phyloP scores from a whole-genome alignment of 2,888 invertebrate genomes.

The Drosophila heteroneura region DNA sequence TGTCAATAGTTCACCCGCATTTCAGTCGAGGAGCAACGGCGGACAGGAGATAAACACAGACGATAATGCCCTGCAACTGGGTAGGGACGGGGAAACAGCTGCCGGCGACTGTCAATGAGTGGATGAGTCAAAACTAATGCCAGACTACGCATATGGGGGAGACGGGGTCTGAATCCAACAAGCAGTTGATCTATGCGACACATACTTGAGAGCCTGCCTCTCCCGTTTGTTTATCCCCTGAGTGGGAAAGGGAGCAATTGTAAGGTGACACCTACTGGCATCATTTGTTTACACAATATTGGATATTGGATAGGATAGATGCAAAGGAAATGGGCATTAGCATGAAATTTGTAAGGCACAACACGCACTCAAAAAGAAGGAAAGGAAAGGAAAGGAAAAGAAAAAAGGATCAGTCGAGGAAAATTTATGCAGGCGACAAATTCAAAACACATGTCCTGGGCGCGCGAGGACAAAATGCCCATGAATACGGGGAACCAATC shows the following conservation, averaged over 20 bases:
- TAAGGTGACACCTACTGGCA: slow-evolving; percentile 74
- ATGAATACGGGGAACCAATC: slow-evolving; percentile 55
- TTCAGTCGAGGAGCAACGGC: slow-evolving; percentile 26
- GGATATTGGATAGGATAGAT: slow-evolving; percentile 66
- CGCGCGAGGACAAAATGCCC: slow-evolving; percentile 8
- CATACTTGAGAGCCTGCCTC: slow-evolving; percentile 53
- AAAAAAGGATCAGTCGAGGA: slow-evolving; percentile 54
- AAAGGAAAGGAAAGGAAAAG: slow-evolving; percentile 27
- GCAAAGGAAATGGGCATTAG: slow-evolving; percentile 75
- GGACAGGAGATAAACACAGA: slow-evolving; percentile 67
- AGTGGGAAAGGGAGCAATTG: slow-evolving; percentile 40
- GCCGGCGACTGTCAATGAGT: slow-evolving; percentile 69
- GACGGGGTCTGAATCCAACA: slow-evolving; percentile 59
- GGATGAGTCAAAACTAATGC: slow-evolving; percentile 64
- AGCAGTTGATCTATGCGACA: slow-evolving; percentile 66
- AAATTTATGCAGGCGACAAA: slow-evolving; percentile 79
- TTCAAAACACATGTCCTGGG: slow-evolving; percentile 77
- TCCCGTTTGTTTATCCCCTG: slow-evolving; percentile 2
- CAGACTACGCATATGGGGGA: slow-evolving; percentile 1
- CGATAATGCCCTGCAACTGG: slow-evolving; percentile 57
- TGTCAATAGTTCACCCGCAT: slow-evolving; percentile 80
- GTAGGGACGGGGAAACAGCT: slow-evolving; percentile 52
- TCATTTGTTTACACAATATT: slow-evolving; percentile 81
- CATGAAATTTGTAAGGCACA: slow-evolving; percentile 77
- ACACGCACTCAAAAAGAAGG: slow-evolving; percentile 67